Evolutionary conservation across 1,140 invertebrate species (phyloP), one percentile per base, ranked within the genome.

Genomic region (Helicoverpa zea): DNA sequence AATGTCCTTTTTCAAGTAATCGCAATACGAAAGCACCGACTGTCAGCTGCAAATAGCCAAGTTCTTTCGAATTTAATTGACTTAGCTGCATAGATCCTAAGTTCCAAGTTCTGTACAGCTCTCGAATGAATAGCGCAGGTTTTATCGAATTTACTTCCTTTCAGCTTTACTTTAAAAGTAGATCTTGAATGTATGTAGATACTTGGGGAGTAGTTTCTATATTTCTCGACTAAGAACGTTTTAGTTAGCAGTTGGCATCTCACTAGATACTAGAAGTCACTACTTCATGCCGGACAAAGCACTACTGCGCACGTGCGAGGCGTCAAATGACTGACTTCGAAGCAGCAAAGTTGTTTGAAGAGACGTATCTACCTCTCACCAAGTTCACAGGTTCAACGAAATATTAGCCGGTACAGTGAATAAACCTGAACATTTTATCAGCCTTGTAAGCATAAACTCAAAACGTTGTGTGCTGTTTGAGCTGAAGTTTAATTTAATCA

Each of bases 41-140:
- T 47, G 47, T 16, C 43, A 30, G 23, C 12, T 35, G 23, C 68
- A 72, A 54, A 56, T 58, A 58, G 23, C 51, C 29, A 35, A 35
- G 52, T 73, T 35, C 10, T 61, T 75, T 75, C 23, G 56, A 61
- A 56, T 75, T 63, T 75, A 63, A 75, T 61, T 61, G 56, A 75
- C 56, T 75, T 75, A 29, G n/a, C 30, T 23, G 56, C n/a, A 58
- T 61, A 75, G 14, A 16, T 49, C 23, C 14, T 16, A 23, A 23
- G 2, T 23, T 23, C 23, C 23, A 59, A 75, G 43, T 61, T 63
- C 61, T 51, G 18, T 58, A 18, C 70, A 47, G 43, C 35, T 49
- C 29, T 54, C 11, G 18, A 51, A 66, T 18, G 43, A 54, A 59
- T 13, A 30, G 29, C 30, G 14, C 43, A 49, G 35, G 52, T 68